Conservation (phyloP, 2,113 vertebrate genomes). For the Taurulus bubalis region DNA sequence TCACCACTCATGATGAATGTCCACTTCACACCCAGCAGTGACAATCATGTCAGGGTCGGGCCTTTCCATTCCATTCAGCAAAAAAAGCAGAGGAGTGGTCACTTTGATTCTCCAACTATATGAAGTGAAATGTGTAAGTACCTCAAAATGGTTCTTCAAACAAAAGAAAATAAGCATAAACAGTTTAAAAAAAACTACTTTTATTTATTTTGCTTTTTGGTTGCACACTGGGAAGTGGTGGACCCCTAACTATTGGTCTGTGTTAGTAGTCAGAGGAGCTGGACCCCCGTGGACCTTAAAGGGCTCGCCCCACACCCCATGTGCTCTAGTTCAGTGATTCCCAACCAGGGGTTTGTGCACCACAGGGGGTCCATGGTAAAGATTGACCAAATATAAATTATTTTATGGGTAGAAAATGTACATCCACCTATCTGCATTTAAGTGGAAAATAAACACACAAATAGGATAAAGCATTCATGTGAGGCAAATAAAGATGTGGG, state of each 20-base stretch:
- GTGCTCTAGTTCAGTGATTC: neutral
- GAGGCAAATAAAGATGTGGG: neutral
- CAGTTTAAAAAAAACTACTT: neutral
- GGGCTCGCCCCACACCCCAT: neutral
- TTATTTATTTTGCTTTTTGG: constrained; percentile 1
- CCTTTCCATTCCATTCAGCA: neutral
- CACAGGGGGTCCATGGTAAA: neutral
- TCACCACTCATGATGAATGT: constrained; percentile 1
- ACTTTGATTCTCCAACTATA: constrained; percentile 9
- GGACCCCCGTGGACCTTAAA: neutral
- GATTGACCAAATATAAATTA: neutral
- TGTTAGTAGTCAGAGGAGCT: neutral
- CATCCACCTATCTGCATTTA: neutral
- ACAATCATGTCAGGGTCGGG: neutral
- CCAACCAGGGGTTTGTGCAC: neutral
- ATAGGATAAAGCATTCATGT: neutral
- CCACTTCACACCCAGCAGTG: constrained; percentile 9
- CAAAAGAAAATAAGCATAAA: neutral
- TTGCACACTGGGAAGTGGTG: neutral
- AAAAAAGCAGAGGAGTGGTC: neutral
- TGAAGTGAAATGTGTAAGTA: neutral
- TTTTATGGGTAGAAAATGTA: neutral
- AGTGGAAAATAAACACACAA: neutral
- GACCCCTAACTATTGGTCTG: neutral
- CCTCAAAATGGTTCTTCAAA: constrained; percentile 5